phyloP scores from a whole-genome alignment of 2,888 invertebrate genomes.

The Lepeophtheirus nordmannii region DNA sequence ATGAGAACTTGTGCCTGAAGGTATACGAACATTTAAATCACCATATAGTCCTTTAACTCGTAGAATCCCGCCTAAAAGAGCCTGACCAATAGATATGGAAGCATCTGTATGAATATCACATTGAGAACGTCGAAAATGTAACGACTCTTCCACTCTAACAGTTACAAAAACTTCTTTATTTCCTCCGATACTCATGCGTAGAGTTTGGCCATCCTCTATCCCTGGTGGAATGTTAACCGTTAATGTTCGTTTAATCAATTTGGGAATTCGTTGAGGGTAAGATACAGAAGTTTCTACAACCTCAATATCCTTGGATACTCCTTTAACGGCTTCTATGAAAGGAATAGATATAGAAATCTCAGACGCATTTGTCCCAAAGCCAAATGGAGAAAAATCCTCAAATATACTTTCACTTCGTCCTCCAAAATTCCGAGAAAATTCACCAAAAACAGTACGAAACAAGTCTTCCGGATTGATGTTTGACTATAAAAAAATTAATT shows the following conservation, averaged over 20 bases:
- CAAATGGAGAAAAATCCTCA: conserved; percentile 3
- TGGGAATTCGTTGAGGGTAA: background rate
- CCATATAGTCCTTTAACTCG: conserved; percentile 68
- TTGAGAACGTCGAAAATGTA: background rate
- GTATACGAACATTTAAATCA: conserved; percentile 78
- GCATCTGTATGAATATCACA: conserved; percentile 89
- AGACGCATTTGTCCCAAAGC: background rate
- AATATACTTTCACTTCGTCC: conserved; percentile 30
- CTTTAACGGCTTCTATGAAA: conserved; percentile 15
- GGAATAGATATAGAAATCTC: conserved; percentile 4
- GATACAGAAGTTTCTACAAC: conserved; percentile 9
- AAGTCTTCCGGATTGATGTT: conserved; percentile 88
- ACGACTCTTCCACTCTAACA: conserved; percentile 66
- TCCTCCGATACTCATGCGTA: conserved; percentile 76
- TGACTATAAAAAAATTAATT: conserved; percentile 47
- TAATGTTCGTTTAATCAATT: background rate
- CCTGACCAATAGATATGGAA: conserved; percentile 72
- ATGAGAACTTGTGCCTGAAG: conserved; percentile 85
- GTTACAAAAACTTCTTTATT: conserved; percentile 76
- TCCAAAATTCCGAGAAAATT: conserved; percentile 44
- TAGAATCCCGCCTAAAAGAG: conserved; percentile 78
- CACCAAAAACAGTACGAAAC: conserved; percentile 76
- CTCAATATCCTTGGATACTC: background rate
- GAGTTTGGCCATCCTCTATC: conserved; percentile 92
- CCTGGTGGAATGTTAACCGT: conserved; percentile 37